phyloP scores from a whole-genome alignment of 2,888 invertebrate species.

The Eurytoma adleriae region DNA sequence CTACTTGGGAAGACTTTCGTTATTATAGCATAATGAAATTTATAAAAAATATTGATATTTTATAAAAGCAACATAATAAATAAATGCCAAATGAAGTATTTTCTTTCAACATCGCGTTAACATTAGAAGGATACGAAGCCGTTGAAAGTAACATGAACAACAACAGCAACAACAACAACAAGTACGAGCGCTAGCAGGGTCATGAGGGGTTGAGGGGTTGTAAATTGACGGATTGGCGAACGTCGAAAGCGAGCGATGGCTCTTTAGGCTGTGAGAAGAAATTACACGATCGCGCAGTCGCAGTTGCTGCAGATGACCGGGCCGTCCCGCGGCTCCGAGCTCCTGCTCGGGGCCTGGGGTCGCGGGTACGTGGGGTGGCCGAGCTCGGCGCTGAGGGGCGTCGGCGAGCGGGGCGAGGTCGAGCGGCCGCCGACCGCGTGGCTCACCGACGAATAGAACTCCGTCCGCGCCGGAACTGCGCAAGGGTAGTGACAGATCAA shows the following conservation, averaged over 20 bases:
- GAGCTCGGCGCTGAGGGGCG: constrained; percentile 76
- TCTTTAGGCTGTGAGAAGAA: not conserved
- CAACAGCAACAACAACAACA: not conserved
- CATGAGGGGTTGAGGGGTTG: not conserved
- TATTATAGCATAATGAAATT: too few species aligned
- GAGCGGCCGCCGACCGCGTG: constrained; percentile 84
- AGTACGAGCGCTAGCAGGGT: not conserved
- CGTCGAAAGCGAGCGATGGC: not conserved
- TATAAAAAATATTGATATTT: too few species aligned
- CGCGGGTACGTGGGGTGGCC: constrained; percentile 60
- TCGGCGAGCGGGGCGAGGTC: constrained; percentile 79
- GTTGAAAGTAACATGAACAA: not conserved
- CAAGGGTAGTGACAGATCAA: not conserved
- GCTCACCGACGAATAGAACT: constrained; percentile 87
- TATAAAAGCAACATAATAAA: too few species aligned
- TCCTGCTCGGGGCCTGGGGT: constrained; percentile 8
- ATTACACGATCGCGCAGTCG: constrained; percentile 90
- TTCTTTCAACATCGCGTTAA: not conserved
- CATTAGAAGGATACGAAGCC: not conserved
- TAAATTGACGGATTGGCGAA: not conserved
- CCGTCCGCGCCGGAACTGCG: constrained; percentile 73
- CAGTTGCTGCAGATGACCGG: constrained; percentile 87
- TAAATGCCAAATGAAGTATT: not conserved
- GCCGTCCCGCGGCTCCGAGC: constrained; percentile 26
- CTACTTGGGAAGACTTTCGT: too few species aligned